These are phyloP conservation scores for Eretmocerus hayati DNA, from an alignment of 2,888 invertebrate species.

Conservation along the genomic window DNA sequence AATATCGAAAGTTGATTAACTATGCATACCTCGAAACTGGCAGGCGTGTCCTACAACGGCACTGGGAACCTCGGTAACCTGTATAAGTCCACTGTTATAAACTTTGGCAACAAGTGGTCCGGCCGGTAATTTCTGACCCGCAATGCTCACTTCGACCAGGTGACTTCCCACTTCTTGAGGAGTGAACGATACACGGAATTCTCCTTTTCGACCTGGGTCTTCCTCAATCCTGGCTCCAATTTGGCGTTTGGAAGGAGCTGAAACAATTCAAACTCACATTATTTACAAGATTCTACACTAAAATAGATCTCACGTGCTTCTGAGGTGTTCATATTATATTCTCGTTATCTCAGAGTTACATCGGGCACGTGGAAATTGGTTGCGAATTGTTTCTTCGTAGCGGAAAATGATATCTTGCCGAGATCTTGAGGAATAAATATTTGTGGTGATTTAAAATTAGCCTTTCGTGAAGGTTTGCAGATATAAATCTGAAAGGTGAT, in stretches of 20 bases:
- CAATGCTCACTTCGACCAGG: slow-evolving; percentile 82
- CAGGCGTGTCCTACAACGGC: slow-evolving; percentile 93
- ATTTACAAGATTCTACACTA: too few species aligned
- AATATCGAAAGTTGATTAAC: neutral
- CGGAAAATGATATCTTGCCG: too few species aligned
- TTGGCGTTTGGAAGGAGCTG: slow-evolving; percentile 76
- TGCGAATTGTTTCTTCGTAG: too few species aligned
- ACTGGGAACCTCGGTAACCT: slow-evolving; percentile 88
- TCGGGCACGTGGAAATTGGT: too few species aligned
- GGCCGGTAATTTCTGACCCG: slow-evolving; percentile 81
- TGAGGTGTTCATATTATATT: too few species aligned
- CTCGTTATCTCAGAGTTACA: too few species aligned
- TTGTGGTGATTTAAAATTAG: too few species aligned
- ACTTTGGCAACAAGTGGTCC: slow-evolving; percentile 90
- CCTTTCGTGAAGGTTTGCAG: too few species aligned
- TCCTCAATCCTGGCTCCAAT: slow-evolving; percentile 77
- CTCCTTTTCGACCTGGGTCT: slow-evolving; percentile 69
- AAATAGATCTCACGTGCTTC: too few species aligned
- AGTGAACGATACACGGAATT: slow-evolving; percentile 86
- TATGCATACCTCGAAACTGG: slow-evolving; percentile 81
- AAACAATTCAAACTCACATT: too few species aligned
- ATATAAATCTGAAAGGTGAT: too few species aligned
- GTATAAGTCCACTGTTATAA: slow-evolving; percentile 88
- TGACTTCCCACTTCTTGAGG: slow-evolving; percentile 93
- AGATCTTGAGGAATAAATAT: too few species aligned